Evolutionary conservation across 1,140 invertebrate species (phyloP), one percentile per base, ranked within the genome.

Genomic region (Brachionus rubens): DNA sequence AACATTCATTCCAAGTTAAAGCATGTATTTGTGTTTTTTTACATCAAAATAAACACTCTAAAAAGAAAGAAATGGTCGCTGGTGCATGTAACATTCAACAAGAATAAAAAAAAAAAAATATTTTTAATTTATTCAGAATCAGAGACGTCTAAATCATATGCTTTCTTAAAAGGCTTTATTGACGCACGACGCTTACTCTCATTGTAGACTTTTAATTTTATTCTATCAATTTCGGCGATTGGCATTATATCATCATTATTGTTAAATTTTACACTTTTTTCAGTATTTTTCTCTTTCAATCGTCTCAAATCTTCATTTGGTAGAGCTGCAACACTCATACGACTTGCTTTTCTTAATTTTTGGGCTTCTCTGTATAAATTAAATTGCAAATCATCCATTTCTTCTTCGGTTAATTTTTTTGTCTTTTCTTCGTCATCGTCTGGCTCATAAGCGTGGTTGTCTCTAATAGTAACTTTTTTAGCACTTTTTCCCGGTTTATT

Each of bases 41-140:
- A n/a, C n/a, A n/a, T n/a, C n/a, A n/a, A n/a, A n/a, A n/a, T n/a
- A n/a, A n/a, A n/a, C n/a, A n/a, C n/a, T n/a, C n/a, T n/a, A n/a
- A n/a, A n/a, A n/a, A n/a, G n/a, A n/a, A n/a, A n/a, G n/a, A n/a
- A n/a, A n/a, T n/a, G n/a, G n/a, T n/a, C n/a, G n/a, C n/a, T n/a
- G n/a, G n/a, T n/a, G n/a, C n/a, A n/a, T n/a, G n/a, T n/a, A n/a
- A n/a, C n/a, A n/a, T n/a, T n/a, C n/a, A n/a, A n/a, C n/a, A n/a
- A n/a, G n/a, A n/a, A n/a, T n/a, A n/a, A n/a, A n/a, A n/a, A n/a
- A n/a, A n/a, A n/a, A n/a, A n/a, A n/a, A n/a, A n/a, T n/a, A n/a
- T n/a, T n/a, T n/a, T n/a, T n/a, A n/a, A n/a, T n/a, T 36, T 65
- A 65, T 3, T 65, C 59, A 24, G 59, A 65, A 24, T 65, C 59